Evolutionary conservation across 1,140 invertebrate species (phyloP).

Genomic region (Dreissena polymorpha): DNA sequence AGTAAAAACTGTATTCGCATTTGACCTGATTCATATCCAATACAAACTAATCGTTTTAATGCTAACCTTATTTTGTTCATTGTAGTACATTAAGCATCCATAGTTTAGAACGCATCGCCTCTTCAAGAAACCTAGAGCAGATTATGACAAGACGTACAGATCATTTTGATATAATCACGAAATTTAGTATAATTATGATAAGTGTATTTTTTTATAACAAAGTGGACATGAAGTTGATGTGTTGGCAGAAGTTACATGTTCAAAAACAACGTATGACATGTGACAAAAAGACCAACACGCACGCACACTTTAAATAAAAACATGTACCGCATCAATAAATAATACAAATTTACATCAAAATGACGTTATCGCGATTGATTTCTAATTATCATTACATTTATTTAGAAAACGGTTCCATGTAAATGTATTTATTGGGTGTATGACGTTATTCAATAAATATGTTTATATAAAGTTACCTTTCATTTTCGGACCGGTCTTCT

Average conservation of each 20-base stretch:
- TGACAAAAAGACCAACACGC: too few species aligned
- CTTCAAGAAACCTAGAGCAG: constrained; percentile 14
- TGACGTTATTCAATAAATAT: constrained; percentile 2
- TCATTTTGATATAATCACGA: background rate
- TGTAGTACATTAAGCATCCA: constrained; percentile 23
- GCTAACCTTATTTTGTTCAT: constrained; percentile 15
- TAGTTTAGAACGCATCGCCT: constrained; percentile 37
- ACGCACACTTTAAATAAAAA: background rate
- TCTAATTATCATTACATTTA: background rate
- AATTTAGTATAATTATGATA: background rate
- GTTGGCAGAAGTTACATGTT: background rate
- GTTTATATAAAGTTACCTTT: constrained; percentile 6
- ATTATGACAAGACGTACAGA: background rate
- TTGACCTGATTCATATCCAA: background rate
- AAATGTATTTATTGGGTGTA: background rate
- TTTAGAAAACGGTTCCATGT: background rate
- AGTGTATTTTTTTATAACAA: too few species aligned
- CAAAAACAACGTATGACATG: background rate
- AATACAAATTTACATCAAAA: background rate
- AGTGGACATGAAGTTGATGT: too few species aligned
- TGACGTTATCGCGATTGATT: background rate
- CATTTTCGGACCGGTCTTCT: constrained; percentile 41
- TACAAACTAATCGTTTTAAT: background rate
- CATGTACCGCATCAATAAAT: background rate
- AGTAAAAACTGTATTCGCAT: background rate